Conservation (phyloP, 2,797 vertebrate genomes). For the Sebastes hubbsi region DNA sequence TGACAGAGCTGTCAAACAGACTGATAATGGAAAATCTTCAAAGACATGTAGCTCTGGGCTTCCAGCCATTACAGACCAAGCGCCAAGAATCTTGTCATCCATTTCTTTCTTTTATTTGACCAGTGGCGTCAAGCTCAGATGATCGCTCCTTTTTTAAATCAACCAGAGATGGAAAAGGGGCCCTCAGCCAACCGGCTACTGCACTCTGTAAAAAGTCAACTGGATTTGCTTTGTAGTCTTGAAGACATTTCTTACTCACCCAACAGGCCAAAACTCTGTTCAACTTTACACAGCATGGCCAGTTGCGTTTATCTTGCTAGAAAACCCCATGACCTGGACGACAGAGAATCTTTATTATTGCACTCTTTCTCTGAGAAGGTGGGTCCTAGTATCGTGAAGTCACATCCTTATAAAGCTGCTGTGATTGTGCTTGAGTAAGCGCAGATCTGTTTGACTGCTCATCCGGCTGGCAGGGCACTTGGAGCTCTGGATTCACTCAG, state of each 20-base stretch:
- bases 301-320: neutral
- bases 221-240: conserved; percentile 25
- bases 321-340: neutral
- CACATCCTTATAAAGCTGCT: conserved; percentile 27
- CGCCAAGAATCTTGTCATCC: conserved; percentile 38
- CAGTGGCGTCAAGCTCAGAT: conserved; percentile 40
- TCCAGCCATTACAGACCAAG: conserved; percentile 45
- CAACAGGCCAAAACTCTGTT: neutral
- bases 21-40: conserved; percentile 69
- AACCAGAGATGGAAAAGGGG: conserved; percentile 76
- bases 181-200: conserved; percentile 49
- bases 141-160: conserved; percentile 47
- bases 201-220: conserved; percentile 13
- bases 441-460: conserved; percentile 41
- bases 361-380: neutral
- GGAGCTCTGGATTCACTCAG: conserved; percentile 40
- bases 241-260: conserved; percentile 24
- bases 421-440: conserved; percentile 32
- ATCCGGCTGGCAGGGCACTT: conserved; percentile 35
- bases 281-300: neutral
- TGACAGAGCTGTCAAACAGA: conserved; percentile 60
- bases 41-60: conserved; percentile 53
- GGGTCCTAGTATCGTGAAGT: neutral
- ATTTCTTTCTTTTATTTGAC: conserved; percentile 68
- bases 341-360: neutral